A percentile compares a stretch with the other conserved stretches of the same genome.
Evolutionary conservation across 2,888 invertebrate genomes (phyloP).

Genomic region (Aspidapion aeneum): DNA sequence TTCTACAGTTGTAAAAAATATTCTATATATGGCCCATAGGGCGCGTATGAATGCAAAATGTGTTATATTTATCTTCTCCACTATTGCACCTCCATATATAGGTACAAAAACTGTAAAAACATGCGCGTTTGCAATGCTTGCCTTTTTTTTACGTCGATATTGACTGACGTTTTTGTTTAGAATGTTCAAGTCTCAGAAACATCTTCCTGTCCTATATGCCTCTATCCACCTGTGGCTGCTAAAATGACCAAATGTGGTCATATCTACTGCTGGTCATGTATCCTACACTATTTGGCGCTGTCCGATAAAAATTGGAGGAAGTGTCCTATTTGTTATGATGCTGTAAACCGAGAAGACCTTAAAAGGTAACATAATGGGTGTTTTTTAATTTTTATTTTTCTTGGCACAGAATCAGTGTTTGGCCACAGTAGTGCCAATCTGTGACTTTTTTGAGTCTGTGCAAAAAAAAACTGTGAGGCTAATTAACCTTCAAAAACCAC

Average conservation of each 20-base stretch:
- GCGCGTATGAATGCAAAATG: too few relatives aligned
- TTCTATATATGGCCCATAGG: too few relatives aligned
- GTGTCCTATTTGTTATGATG: constrained; percentile 92
- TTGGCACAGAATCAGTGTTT: too few relatives aligned
- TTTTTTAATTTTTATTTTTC: too few relatives aligned
- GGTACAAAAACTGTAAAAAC: too few relatives aligned
- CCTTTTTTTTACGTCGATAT: too few relatives aligned
- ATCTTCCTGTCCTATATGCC: constrained; percentile 88
- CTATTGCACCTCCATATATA: too few relatives aligned
- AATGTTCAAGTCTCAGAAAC: constrained; percentile 63
- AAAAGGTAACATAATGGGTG: too few relatives aligned
- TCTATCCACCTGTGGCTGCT: constrained; percentile 80
- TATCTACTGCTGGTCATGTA: constrained; percentile 94
- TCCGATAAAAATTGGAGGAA: constrained; percentile 79
- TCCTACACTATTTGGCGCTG: constrained; percentile 85
- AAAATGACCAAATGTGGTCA: constrained; percentile 95
- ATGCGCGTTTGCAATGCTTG: too few relatives aligned
- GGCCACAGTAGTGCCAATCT: too few relatives aligned
- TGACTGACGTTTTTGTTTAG: constrained; percentile 44
- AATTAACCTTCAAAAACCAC: constrained; percentile 44
- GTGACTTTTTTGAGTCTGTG: constrained; percentile 33
- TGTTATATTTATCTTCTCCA: too few relatives aligned
- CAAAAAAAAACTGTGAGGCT: constrained; percentile 40
- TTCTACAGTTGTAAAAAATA: too few relatives aligned
- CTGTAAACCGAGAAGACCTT: constrained; percentile 74